These are phyloP conservation scores for Podiceps cristatus DNA, from an alignment of 2,113 vertebrate genomes.

Conservation along the genomic window DNA sequence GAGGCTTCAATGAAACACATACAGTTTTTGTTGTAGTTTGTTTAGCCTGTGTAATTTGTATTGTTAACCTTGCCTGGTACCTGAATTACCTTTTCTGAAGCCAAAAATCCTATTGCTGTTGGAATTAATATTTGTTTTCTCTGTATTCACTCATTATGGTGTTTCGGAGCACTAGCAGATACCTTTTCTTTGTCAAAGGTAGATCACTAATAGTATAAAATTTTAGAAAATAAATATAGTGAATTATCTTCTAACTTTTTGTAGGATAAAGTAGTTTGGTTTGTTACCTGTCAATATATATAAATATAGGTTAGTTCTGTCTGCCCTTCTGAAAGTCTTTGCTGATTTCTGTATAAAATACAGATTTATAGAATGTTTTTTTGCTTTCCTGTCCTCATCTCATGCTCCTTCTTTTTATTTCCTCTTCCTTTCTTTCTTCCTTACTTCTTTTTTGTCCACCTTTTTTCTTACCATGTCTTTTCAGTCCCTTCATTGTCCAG, in stretches of 20 bases:
- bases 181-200: background rate
- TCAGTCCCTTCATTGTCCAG: slow-evolving; percentile 30
- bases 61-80: background rate
- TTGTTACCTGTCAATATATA: background rate
- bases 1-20: background rate
- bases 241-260: background rate
- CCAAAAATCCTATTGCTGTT: background rate
- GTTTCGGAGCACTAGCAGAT: background rate
- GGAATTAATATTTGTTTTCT: background rate
- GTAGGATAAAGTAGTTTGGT: background rate
- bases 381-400: background rate
- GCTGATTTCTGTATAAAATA: background rate
- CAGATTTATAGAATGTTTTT: background rate
- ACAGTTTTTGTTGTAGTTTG: background rate
- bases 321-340: background rate
- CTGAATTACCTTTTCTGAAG: background rate
- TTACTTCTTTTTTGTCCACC: background rate
- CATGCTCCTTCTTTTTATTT: background rate
- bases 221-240: background rate
- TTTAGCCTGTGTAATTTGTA: background rate
- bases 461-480: slow-evolving; percentile 23
- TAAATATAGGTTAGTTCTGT: background rate
- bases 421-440: background rate
- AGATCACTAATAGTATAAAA: background rate
- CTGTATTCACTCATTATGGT: background rate